Evolutionary conservation across 2,888 invertebrate species (phyloP), one percentile per base, ranked within the genome.

Genomic region (Lobophora halterata): DNA sequence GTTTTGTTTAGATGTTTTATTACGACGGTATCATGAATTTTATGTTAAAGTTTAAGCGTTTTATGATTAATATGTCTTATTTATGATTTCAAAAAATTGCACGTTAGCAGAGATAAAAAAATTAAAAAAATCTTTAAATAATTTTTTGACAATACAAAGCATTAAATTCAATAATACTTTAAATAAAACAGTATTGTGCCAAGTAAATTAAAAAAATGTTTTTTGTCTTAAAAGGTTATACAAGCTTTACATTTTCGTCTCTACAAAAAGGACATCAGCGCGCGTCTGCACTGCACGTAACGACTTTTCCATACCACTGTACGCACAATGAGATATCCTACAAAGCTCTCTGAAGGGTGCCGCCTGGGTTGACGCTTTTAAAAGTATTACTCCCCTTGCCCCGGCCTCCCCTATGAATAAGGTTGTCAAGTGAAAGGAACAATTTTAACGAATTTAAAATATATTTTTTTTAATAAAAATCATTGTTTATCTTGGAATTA

Each of bases 321-420:
- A 72, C 71, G 65, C 67, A 79, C 77, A 77, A 74, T 75, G 71
- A 71, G 65, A 73, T 71, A 54, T 61, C 55, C 52, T 59, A 71
- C 75, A 79, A 77, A 78, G 74, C 69, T 56, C 61, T 57, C 55
- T 54, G 62, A 65, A 65, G 71, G 72, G 71, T 65, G 70, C 65
- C 66, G 70, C 53, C 58, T 43, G 61, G 61, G 67, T 64, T 66
- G 72, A 73, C 67, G 81, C 85, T 86, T 83, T 86, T 85, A 86
- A 83, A 82, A 79, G 80, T 83, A 86, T 86, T 83, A 85, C 76
- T 61, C 58, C 60, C 55, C 67, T 59, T 60, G 65, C 65, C 58
- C 58, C 47, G 43, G 17, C 34, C 27, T 44, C 48, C 54, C 49
- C 44, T 43, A 13, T 12, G 8, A 12, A 8, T 43, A 37, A 37